These are phyloP conservation scores for Episyrphus balteatus DNA, from an alignment of 1,140 invertebrate species.

Conservation along the genomic window DNA sequence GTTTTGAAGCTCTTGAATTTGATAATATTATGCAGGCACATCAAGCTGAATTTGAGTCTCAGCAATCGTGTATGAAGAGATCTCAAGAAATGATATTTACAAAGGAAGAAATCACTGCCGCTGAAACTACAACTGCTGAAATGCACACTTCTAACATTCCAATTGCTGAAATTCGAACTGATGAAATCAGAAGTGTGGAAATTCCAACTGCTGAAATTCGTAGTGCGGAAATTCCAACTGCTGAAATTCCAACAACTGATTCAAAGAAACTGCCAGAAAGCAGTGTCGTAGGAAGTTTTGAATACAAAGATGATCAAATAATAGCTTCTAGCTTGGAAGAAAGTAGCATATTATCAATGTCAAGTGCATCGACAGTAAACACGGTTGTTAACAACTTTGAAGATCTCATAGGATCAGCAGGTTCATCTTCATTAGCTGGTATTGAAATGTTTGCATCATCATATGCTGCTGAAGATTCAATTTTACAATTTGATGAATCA, in stretches of 20 bases:
- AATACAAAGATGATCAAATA: constrained; percentile 32
- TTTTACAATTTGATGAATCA: too few relatives aligned
- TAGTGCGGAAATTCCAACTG: too few relatives aligned
- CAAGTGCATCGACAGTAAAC: constrained; percentile 43
- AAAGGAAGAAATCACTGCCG: constrained; percentile 38
- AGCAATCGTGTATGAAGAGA: constrained; percentile 65
- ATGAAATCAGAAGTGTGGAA: neutral
- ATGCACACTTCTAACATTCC: constrained; percentile 7
- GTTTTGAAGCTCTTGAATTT: neutral
- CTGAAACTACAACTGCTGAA: constrained; percentile 17
- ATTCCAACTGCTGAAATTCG: neutral
- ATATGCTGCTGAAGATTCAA: constrained; percentile 10
- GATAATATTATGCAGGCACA: neutral
- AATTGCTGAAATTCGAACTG: constrained; percentile 2
- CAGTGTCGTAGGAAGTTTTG: constrained; percentile 1
- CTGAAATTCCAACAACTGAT: neutral
- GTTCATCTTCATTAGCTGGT: constrained; percentile 33
- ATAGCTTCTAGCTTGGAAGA: constrained; percentile 46
- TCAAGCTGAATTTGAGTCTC: constrained; percentile 36
- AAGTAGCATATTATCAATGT: constrained; percentile 42
- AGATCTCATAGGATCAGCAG: constrained; percentile 41
- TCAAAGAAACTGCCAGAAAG: constrained; percentile 7
- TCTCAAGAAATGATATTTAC: constrained; percentile 85
- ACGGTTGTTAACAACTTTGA: constrained; percentile 47
- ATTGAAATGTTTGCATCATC: constrained; percentile 28